These are phyloP conservation scores for Drosophila fuyamai DNA, from an alignment of 1,140 invertebrate genomes.

Conservation along the genomic window DNA sequence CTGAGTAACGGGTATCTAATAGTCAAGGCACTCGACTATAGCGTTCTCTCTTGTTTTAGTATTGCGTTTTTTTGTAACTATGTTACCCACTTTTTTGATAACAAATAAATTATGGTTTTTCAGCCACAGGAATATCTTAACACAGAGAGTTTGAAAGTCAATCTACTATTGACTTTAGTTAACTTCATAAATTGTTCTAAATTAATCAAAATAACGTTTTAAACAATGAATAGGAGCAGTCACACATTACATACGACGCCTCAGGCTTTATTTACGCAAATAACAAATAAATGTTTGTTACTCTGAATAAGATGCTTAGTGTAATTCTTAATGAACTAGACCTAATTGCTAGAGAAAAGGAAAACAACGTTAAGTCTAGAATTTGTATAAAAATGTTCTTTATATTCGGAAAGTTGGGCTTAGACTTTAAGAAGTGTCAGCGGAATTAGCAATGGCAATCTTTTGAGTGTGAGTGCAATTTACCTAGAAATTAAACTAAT, in stretches of 20 bases:
- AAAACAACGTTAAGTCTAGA: conserved; percentile 38
- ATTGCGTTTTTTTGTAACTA: no score
- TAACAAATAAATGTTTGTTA: conserved; percentile 43
- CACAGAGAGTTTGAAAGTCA: no score
- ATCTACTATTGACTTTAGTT: no score
- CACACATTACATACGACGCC: conserved; percentile 52
- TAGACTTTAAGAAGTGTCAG: conserved; percentile 41
- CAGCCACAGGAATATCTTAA: no score
- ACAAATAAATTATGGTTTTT: no score
- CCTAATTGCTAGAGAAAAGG: conserved; percentile 32
- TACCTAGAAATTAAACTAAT: conserved; percentile 62
- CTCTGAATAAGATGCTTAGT: conserved; percentile 58
- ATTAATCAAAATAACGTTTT: no score
- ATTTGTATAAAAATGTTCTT: conserved; percentile 54
- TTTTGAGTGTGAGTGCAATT: conserved; percentile 30
- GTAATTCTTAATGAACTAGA: conserved; percentile 56
- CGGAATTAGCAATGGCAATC: conserved; percentile 27
- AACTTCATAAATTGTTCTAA: no score
- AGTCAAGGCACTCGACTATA: no score
- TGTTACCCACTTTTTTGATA: no score
- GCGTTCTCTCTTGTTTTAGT: no score
- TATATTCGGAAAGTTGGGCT: conserved; percentile 21
- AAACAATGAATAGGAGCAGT: not conserved
- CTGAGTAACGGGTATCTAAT: no score
- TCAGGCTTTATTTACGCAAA: conserved; percentile 73